Percentiles rank a stretch among this genome's conserved stretches.
phyloP scores from a whole-genome alignment of 2,888 invertebrate species.

The Callinectes sapidus region DNA sequence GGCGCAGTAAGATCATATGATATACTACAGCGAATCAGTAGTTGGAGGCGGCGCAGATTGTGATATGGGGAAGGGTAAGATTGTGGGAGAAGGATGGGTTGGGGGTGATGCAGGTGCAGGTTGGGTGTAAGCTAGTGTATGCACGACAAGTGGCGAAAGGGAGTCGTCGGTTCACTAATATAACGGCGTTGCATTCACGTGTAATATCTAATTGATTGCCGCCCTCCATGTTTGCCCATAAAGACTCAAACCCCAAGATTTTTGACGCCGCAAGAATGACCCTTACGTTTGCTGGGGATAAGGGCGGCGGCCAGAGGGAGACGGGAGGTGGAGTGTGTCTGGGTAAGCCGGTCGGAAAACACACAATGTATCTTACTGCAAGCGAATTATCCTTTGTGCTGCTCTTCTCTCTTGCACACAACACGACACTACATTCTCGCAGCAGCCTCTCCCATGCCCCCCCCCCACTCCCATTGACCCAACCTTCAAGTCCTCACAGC shows the following conservation, averaged over 20 bases:
- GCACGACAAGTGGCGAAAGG: neutral
- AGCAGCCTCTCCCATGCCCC: neutral
- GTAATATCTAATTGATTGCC: conserved; percentile 16
- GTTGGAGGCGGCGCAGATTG: neutral
- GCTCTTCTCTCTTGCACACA: conserved; percentile 13
- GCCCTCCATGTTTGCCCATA: neutral
- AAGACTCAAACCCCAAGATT: neutral
- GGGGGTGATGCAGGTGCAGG: neutral
- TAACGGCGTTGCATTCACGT: conserved; percentile 25
- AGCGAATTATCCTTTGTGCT: conserved; percentile 7
- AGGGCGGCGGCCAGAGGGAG: neutral
- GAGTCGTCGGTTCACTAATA: conserved; percentile 21
- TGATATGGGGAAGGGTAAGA: neutral
- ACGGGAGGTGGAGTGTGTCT: neutral
- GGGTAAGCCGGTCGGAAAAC: neutral
- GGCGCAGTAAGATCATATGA: neutral
- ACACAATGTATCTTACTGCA: conserved; percentile 10
- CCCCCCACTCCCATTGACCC: too few relatives aligned
- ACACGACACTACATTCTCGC: conserved; percentile 9
- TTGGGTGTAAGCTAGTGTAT: neutral
- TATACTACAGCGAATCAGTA: neutral
- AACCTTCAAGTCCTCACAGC: neutral
- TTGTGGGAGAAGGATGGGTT: neutral
- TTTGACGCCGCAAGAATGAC: neutral
- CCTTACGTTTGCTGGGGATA: neutral